Base-by-base conservation (phyloP, 2,797 vertebrate genomes). In the Taeniopygia guttata region DNA sequence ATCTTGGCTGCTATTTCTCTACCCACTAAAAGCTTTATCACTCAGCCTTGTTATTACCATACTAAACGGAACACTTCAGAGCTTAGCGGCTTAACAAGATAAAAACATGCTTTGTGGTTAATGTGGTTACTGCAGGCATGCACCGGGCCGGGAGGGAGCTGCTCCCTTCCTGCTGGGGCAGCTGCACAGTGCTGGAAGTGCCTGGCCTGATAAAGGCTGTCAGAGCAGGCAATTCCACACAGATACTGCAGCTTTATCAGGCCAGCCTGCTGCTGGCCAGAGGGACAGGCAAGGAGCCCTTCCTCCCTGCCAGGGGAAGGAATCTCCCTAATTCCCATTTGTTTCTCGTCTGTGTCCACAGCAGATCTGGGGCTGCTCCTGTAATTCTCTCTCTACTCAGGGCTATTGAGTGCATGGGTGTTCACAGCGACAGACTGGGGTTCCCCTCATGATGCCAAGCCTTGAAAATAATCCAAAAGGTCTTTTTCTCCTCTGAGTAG, bases 1-100 rank as follows among this genome's bases (percentile, higher is more conserved):
- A 93, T 95, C 79, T 93, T 93, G 92, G 94, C 94, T 84, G 92
- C 92, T 93, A 8, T 94, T 96, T 94, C 94, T 90, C 94, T 91
- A 36, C 85, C 79, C 92, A 87, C 94, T 96, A 76, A 95, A 96
- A 94, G 96, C 96, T 96, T 96, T 96, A 96, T 97, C 95, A 73
- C 88, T 96, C 93, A 95, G 92, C 94, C 91, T 94, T 94, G 94
- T 97, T 96, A 95, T 97, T 95, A 94, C 94, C 96, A 94, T 96
- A 56, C 96, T 95, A 92, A 95, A 96, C 60, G 90, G 92, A 96
- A 93, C 92, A 95, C 92, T 96, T 94, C 87, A 90, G 91, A 92
- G 94, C 84, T 96, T 82, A 92, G 92, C 90, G 51, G 90, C 93
- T 96, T 90, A 96, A 93, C 91, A 87, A 96, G 96, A 94, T 95